These are phyloP conservation scores for Hemibagrus guttatus DNA, from an alignment of 2,797 vertebrate species.

Conservation along the genomic window DNA sequence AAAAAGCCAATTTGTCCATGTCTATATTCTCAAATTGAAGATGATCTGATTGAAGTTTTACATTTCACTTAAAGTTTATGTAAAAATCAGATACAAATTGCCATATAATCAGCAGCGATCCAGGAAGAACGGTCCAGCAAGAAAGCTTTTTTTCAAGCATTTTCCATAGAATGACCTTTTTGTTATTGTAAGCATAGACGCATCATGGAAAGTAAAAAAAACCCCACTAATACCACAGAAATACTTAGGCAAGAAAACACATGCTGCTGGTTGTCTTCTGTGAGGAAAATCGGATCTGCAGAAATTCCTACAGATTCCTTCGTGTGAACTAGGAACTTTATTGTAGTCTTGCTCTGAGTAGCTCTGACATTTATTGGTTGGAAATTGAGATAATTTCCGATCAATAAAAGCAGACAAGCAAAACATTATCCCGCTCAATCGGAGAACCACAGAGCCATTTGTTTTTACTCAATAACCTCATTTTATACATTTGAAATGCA, in stretches of 20 bases:
- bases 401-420: constrained; percentile 61
- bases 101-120: background rate
- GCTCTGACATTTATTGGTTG: constrained; percentile 62
- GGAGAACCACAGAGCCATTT: constrained; percentile 47
- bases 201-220: constrained; percentile 38
- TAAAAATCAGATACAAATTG: background rate
- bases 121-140: background rate
- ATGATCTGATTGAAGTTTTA: background rate
- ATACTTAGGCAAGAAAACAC: constrained; percentile 46
- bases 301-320: constrained; percentile 42
- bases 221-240: constrained; percentile 36
- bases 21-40: constrained; percentile 41
- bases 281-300: constrained; percentile 44
- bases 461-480: constrained; percentile 36
- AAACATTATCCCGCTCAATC: constrained; percentile 40
- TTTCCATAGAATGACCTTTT: constrained; percentile 5
- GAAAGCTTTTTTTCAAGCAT: background rate
- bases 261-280: constrained; percentile 38
- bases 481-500: constrained; percentile 36
- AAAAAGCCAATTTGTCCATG: constrained; percentile 65
- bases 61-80: background rate
- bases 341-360: constrained; percentile 41
- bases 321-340: constrained; percentile 44
- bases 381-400: constrained; percentile 56
- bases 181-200: constrained; percentile 19